A percentile compares a stretch with the other conserved stretches of the same genome.
Evolutionary conservation across 2,888 invertebrate genomes (phyloP).

Genomic region (Andrena hattorfiana): DNA sequence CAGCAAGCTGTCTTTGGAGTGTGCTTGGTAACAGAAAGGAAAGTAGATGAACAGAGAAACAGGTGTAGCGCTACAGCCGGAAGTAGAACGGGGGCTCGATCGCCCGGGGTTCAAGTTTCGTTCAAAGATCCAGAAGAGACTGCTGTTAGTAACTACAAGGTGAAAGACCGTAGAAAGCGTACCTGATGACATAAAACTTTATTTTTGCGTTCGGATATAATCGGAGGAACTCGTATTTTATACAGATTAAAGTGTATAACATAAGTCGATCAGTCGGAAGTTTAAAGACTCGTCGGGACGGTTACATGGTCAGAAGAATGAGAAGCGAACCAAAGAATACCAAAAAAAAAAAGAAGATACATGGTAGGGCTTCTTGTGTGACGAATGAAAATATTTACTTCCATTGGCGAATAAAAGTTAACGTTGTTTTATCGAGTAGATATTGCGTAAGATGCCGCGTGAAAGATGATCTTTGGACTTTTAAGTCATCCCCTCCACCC

Average conservation of each 20-base stretch:
- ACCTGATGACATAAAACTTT: constrained; percentile 65
- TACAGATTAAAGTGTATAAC: constrained; percentile 21
- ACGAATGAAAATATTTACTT: not conserved
- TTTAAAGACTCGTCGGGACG: not conserved
- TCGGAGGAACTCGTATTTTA: constrained; percentile 47
- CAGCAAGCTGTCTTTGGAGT: not conserved
- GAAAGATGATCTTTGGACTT: constrained; percentile 51
- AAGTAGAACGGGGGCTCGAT: constrained; percentile 3
- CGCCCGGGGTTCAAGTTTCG: constrained; percentile 27
- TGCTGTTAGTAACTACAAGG: constrained; percentile 27
- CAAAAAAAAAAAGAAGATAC: not conserved
- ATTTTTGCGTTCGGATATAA: constrained; percentile 54
- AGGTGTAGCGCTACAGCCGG: not conserved
- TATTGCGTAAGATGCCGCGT: not conserved
- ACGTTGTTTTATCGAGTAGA: constrained; percentile 1
- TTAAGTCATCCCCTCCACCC: constrained; percentile 17
- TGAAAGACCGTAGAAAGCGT: constrained; percentile 44
- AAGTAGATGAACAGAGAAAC: not conserved
- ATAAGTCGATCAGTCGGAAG: constrained; percentile 24
- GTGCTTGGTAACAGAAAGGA: not conserved
- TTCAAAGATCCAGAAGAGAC: constrained; percentile 43
- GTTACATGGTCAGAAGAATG: constrained; percentile 11
- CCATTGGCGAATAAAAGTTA: not conserved
- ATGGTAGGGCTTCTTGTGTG: constrained; percentile 14
- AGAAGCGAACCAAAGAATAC: constrained; percentile 9